phyloP scores from a whole-genome alignment of 2,113 vertebrate genomes.

The Limnothrissa miodon region DNA sequence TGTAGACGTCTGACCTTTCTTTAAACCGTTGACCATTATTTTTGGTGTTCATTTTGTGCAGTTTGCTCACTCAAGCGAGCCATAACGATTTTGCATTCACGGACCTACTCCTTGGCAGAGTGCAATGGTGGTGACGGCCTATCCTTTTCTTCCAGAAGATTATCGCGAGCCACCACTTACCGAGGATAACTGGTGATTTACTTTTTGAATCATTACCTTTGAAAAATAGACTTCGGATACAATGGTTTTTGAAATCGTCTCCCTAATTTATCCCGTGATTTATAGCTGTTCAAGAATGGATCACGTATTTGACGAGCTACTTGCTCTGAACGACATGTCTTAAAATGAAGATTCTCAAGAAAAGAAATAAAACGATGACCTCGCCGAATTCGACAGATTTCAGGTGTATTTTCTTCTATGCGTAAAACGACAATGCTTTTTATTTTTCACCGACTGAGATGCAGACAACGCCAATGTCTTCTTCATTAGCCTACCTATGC shows the following conservation, averaged over 20 bases:
- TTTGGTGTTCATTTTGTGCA: background rate
- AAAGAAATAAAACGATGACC: conserved; percentile 28
- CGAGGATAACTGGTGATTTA: background rate
- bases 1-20: background rate
- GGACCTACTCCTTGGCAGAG: conserved; percentile 25
- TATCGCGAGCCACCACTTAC: background rate
- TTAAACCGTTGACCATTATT: background rate
- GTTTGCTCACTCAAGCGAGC: background rate
- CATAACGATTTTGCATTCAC: conserved; percentile 10
- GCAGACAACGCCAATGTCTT: background rate
- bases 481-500: conserved; percentile 3
- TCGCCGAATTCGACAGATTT: conserved; percentile 41
- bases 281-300: background rate
- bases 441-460: conserved; percentile 7
- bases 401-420: conserved; percentile 11
- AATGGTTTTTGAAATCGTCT: background rate
- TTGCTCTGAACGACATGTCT: conserved; percentile 33
- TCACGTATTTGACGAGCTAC: background rate
- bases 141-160: conserved; percentile 12
- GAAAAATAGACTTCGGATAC: background rate
- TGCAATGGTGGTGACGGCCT: conserved; percentile 22
- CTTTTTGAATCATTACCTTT: background rate
- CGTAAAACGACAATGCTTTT: background rate
- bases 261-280: background rate
- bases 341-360: conserved; percentile 62